Evolutionary conservation across 2,888 invertebrate species (phyloP), one percentile per base, ranked within the genome.

Genomic region (Calephelis perditalis): DNA sequence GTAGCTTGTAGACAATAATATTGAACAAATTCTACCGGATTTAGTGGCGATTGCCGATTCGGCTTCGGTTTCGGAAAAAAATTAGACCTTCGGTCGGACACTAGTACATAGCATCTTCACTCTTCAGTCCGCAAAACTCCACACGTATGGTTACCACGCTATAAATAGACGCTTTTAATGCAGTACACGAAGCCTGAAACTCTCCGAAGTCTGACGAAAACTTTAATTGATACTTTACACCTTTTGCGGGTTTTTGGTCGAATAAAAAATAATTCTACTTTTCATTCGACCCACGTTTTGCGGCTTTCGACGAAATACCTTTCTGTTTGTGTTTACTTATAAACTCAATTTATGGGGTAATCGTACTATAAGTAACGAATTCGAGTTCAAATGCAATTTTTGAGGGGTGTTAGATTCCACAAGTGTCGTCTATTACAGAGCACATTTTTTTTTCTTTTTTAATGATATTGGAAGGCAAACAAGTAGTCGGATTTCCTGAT

Each of bases 141-240:
- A 26, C 10, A 35, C 11, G 11, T 11, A 52, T 52, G 35, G 52
- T 11, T 26, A 52, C 10, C 26, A 52, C 52, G 10, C 6, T 9
- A 35, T 35, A 52, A 52, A 26, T 52, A 35, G 52, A 52, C 26
- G 52, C 52, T 52, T 52, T 52, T 52, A 52, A 52, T 52, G 52
- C 52, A 26, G 52, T 35, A 52, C 52, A 52, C 52, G 52, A 35
- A 35, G 26, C 52, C 52, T 35, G 35, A 52, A 52, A 11, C 35
- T 52, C 52, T 52, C 35, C 11, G 52, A 52, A 52, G 52, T 40
- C 40, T 8, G 40, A 40, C 0, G 40, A 40, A 52, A 52, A 52
- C 52, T 52, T 52, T 52, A 52, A 52, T 49, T 49, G 49, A 49
- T 49, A 49, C 49, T 49, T 49, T 15, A 49, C 49, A 49, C 49